Base-by-base conservation (phyloP, 2,797 vertebrate genomes). In the Bryconaethiops microstoma region DNA sequence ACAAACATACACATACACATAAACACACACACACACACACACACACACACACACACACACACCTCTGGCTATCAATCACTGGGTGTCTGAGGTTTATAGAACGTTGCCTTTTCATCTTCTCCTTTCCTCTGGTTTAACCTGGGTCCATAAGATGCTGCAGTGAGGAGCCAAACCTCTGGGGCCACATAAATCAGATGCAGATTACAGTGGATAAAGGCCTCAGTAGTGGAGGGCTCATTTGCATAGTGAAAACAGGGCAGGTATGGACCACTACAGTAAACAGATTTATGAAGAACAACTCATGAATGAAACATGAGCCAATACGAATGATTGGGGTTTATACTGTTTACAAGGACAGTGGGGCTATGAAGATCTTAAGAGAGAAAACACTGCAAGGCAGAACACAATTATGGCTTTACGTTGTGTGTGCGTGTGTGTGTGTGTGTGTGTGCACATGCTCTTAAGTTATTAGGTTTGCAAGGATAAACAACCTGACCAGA, bases 261-360 rank as follows among this genome's bases (percentile, higher is more conserved):
- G 85, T 87, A 89, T 83, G 54, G 78, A 80, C 81, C 79, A 83
- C 88, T 88, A 86, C 83, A 80, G 88, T 82, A 90, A 91, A 90
- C 80, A 88, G 88, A 91, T 92, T 91, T 87, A 88, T 90, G 81
- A 72, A 87, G 84, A 82, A 86, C 79, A 83, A 55, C 73, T 91
- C 87, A 91, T 94, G 90, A 92, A 92, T 92, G 92, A 93, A 92
- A 91, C 65, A 93, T 91, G 72, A 64, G 40, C 82, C 55, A 64
- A 23, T 74, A 35, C 85, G 80, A 83, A 88, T 87, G 86, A 89
- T 80, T 77, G 83, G 67, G 74, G 74, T 88, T 90, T 90, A 89
- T 89, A 89, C 84, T 87, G 87, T 90, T 92, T 90, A 90, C 72
- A 68, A 82, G 84, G 60, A 59, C 76, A 80, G 82, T 84, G 79